phyloP scores from a whole-genome alignment of 2,888 invertebrate genomes.

The Tanypteryx hageni region DNA sequence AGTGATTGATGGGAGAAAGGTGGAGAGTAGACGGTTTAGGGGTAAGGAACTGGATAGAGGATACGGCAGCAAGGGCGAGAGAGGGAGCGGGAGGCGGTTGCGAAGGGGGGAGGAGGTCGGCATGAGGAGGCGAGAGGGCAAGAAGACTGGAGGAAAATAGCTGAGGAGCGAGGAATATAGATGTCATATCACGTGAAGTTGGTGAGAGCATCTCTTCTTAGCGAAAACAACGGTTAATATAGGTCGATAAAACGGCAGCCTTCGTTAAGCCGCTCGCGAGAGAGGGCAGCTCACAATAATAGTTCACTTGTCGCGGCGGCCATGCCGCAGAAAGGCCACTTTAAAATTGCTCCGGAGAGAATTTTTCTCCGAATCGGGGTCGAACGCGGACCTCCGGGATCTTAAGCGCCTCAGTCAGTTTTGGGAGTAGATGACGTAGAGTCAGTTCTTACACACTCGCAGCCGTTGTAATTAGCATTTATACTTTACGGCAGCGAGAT shows the following conservation, averaged over 20 bases:
- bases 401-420: not conserved
- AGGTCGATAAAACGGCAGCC: too few species aligned
- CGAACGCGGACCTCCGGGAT: slow-evolving; percentile 5
- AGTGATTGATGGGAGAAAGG: slow-evolving; percentile 45
- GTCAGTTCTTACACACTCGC: too few species aligned
- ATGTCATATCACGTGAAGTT: not conserved
- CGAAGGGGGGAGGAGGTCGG: not conserved
- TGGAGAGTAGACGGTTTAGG: not conserved
- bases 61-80: not conserved
- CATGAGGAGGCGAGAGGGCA: not conserved
- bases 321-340: not conserved
- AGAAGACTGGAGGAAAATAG: not conserved
- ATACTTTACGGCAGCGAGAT: too few species aligned
- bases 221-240: too few species aligned
- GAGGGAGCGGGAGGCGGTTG: too few species aligned
- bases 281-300: not conserved
- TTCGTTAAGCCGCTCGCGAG: not conserved
- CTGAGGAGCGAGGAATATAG: not conserved
- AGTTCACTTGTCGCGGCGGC: slow-evolving; percentile 13
- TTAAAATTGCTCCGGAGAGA: not conserved
- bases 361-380: not conserved
- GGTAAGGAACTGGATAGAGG: not conserved
- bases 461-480: too few species aligned
- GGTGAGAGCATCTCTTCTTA: not conserved
- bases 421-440: too few species aligned